phyloP scores from a whole-genome alignment of 30 jellyfish, hydroid and myxozoan genomes.

The Aurelia coerulea region DNA sequence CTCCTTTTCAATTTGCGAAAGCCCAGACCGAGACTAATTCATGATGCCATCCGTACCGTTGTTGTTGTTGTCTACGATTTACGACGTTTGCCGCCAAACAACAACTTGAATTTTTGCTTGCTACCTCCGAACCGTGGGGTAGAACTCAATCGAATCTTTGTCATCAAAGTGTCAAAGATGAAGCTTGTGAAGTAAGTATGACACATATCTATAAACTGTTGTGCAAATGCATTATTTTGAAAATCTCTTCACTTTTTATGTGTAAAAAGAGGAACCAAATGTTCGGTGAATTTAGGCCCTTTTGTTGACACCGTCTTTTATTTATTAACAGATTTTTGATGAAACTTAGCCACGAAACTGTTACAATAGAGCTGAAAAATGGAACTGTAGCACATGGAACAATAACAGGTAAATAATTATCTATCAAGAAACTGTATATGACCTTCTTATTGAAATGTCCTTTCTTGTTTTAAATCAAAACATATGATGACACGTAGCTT shows the following conservation, averaged over 20 bases:
- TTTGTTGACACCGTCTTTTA: neutral
- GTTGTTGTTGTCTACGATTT: no score
- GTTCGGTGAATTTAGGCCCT: neutral
- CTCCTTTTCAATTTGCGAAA: no score
- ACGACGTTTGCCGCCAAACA: no score
- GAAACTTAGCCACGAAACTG: constrained; percentile 99
- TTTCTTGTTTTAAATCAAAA: no score
- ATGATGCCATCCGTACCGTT: constrained; percentile 1
- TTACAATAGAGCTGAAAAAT: constrained; percentile 91
- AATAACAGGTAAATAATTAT: constrained; percentile 78
- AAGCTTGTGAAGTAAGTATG: constrained; percentile 63
- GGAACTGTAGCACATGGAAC: constrained; percentile 98
- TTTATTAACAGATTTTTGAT: constrained; percentile 78
- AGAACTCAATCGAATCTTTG: constrained; percentile 26
- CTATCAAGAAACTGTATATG: no score
- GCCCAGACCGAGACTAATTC: constrained; percentile 1
- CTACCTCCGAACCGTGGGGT: constrained; percentile 57
- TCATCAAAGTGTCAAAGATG: constrained; percentile 21
- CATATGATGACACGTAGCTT: no score
- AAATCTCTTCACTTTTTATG: no score
- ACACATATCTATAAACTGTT: neutral
- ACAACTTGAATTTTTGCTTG: constrained; percentile 7
- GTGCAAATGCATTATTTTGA: neutral
- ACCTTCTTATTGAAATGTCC: no score
- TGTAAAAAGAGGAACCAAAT: neutral